These are phyloP conservation scores for Harpagoxenus sublaevis DNA, from an alignment of 2,888 invertebrate species.

Conservation along the genomic window DNA sequence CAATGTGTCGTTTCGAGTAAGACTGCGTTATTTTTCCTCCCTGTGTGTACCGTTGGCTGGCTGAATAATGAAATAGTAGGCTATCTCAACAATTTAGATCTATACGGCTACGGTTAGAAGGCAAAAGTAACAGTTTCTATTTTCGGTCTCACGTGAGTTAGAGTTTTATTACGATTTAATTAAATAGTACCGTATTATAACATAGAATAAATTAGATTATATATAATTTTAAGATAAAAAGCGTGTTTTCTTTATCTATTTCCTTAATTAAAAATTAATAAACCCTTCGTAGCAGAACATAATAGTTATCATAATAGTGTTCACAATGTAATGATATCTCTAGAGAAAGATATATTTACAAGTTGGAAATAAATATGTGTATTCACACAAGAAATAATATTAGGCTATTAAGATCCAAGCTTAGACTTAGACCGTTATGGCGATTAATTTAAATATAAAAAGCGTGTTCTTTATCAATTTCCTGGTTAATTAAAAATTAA, in stretches of 20 bases:
- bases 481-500: conserved; percentile 14
- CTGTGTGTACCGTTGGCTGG: background rate
- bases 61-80: conserved; percentile 48
- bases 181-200: background rate
- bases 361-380: too few relatives aligned
- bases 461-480: background rate
- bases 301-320: background rate
- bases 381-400: too few relatives aligned
- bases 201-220: conserved; percentile 17
- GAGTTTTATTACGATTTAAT: conserved; percentile 22
- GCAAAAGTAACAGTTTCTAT: conserved; percentile 14
- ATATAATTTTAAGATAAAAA: background rate
- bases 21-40: conserved; percentile 31
- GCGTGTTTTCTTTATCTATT: background rate
- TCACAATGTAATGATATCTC: background rate
- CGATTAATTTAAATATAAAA: background rate
- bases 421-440: too few relatives aligned
- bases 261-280: conserved; percentile 23
- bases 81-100: background rate
- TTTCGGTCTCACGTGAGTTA: conserved; percentile 15
- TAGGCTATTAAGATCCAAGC: too few relatives aligned
- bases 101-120: background rate
- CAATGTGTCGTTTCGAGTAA: conserved; percentile 37
- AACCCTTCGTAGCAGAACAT: background rate
- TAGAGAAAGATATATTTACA: conserved; percentile 9